These are phyloP conservation scores for Drosophila multiciliata DNA, from an alignment of 2,888 invertebrate species.

Conservation along the genomic window DNA sequence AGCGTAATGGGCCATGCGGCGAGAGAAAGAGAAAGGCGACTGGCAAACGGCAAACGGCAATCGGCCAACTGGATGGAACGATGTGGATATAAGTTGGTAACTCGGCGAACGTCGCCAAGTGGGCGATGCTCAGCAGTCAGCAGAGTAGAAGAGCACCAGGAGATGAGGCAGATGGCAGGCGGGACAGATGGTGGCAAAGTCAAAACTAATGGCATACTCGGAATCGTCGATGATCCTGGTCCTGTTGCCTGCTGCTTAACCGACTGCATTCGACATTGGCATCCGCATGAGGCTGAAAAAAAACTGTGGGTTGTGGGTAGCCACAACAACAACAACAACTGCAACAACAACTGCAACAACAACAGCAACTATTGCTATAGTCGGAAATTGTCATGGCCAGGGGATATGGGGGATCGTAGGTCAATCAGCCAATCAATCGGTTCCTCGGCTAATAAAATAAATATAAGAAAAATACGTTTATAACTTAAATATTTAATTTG, in stretches of 20 bases:
- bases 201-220: slow-evolving; percentile 40
- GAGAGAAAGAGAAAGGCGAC: slow-evolving; percentile 36
- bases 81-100: slow-evolving; percentile 32
- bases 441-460: not conserved
- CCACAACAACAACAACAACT: slow-evolving; percentile 4
- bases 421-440: slow-evolving; percentile 38
- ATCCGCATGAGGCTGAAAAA: slow-evolving; percentile 22
- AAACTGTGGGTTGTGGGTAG: slow-evolving; percentile 50
- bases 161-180: not conserved
- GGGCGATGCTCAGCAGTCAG: slow-evolving; percentile 49
- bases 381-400: slow-evolving; percentile 27
- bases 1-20: slow-evolving; percentile 74
- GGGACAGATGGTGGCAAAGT: slow-evolving; percentile 8
- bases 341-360: not conserved
- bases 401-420: slow-evolving; percentile 26
- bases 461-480: not conserved
- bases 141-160: not conserved
- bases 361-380: slow-evolving; percentile 6
- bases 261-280: slow-evolving; percentile 4
- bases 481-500: not conserved
- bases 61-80: slow-evolving; percentile 26
- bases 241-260: slow-evolving; percentile 18
- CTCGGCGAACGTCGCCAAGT: slow-evolving; percentile 42
- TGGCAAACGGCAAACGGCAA: slow-evolving; percentile 18
- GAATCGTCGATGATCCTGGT: slow-evolving; percentile 36